phyloP scores from a whole-genome alignment of 2,888 invertebrate species.

The Drosophila neutralis region DNA sequence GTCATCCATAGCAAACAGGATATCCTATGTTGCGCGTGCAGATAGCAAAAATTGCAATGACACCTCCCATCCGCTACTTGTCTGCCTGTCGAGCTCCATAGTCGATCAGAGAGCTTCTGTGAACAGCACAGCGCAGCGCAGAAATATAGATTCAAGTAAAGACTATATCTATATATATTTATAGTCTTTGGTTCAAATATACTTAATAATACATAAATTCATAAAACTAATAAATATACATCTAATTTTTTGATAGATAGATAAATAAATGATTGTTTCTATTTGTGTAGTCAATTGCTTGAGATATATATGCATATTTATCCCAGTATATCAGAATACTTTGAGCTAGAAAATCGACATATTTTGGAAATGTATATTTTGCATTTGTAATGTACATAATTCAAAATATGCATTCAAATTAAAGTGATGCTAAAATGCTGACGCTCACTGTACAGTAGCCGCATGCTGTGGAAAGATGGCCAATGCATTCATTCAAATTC shows the following conservation, averaged over 20 bases:
- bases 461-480: conserved; percentile 11
- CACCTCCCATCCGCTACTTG: conserved; percentile 18
- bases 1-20: conserved; percentile 56
- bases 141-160: conserved; percentile 1
- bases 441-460: conserved; percentile 23
- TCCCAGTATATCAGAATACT: not conserved
- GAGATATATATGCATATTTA: not conserved
- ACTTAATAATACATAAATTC: not conserved
- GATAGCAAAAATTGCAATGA: conserved; percentile 52
- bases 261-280: not conserved
- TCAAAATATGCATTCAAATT: not conserved
- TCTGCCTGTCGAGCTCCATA: conserved; percentile 21
- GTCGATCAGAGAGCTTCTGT: conserved; percentile 42
- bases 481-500: conserved; percentile 58
- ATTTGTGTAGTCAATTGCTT: not conserved
- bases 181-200: not conserved
- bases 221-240: not conserved
- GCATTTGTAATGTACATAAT: not conserved
- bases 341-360: not conserved
- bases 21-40: conserved; percentile 57
- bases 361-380: not conserved
- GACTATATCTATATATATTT: not conserved
- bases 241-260: too few relatives aligned
- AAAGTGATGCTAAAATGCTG: not conserved
- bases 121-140: conserved; percentile 10